Percentiles rank a stretch among this genome's conserved stretches.
These are phyloP conservation scores for Ypsolopha scabrella DNA, from an alignment of 2,888 invertebrate species.

Conservation along the genomic window DNA sequence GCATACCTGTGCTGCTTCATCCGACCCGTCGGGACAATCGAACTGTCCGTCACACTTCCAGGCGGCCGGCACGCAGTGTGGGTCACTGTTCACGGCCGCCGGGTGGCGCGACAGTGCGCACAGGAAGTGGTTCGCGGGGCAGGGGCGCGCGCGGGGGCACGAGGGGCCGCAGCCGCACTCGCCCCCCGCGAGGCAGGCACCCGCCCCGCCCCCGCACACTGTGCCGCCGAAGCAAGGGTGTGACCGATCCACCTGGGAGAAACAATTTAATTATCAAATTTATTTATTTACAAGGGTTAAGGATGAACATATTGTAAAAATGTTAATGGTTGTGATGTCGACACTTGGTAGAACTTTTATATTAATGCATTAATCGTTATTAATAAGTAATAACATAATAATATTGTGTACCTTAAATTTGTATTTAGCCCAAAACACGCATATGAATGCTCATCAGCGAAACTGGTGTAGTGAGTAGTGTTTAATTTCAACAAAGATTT, in stretches of 20 bases:
- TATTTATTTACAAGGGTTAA: no score
- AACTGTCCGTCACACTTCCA: slow-evolving; percentile 78
- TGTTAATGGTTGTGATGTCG: no score
- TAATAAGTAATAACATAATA: no score
- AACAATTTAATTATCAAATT: background rate
- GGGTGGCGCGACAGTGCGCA: slow-evolving; percentile 48
- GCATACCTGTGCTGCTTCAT: slow-evolving; percentile 40
- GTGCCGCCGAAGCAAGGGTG: slow-evolving; percentile 48
- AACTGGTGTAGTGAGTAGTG: no score
- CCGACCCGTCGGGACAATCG: slow-evolving; percentile 87
- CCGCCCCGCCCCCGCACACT: slow-evolving; percentile 22
- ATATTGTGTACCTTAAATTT: no score
- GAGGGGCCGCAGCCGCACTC: slow-evolving; percentile 83
- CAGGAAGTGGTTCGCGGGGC: slow-evolving; percentile 76
- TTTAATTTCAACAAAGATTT: no score
- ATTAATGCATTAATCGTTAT: no score
- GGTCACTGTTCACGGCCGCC: background rate
- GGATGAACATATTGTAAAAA: no score
- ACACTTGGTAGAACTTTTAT: no score
- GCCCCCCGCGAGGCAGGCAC: slow-evolving; percentile 46
- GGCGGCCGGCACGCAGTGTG: slow-evolving; percentile 11
- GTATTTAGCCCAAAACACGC: no score
- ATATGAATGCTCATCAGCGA: no score
- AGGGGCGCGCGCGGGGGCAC: slow-evolving; percentile 69
- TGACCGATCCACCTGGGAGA: slow-evolving; percentile 58